A percentile compares a stretch with the other conserved stretches of the same genome.
Conservation (phyloP, 2,113 vertebrate species). For the Genyomyrus donnyi region DNA sequence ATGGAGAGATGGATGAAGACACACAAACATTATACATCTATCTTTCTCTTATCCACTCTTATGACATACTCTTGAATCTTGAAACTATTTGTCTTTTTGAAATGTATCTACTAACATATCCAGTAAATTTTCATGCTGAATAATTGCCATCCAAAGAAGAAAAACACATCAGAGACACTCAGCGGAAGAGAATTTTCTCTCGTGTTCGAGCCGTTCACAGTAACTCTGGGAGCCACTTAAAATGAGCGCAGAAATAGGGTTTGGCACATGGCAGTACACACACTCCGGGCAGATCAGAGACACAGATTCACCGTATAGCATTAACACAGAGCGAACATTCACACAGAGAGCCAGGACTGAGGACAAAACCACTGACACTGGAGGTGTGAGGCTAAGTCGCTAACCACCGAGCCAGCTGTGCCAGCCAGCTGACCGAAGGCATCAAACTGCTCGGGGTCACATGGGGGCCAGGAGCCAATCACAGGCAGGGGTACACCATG, state of each 20-base stretch:
- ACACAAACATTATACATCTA: neutral
- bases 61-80: neutral
- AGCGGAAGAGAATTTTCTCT: neutral
- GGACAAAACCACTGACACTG: neutral
- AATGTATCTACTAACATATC: neutral
- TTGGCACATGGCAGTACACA: neutral
- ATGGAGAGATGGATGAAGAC: neutral
- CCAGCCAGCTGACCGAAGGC: neutral
- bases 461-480: neutral
- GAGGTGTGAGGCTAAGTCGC: neutral
- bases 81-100: neutral
- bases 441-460: neutral
- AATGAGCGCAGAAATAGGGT: neutral
- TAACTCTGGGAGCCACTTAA: neutral
- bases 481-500: neutral
- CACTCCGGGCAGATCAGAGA: neutral
- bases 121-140: neutral
- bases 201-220: neutral
- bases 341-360: neutral
- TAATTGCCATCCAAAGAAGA: neutral
- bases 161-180: neutral
- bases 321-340: neutral
- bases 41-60: neutral
- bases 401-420: neutral
- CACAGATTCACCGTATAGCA: neutral